phyloP scores from a whole-genome alignment of 2,888 invertebrate genomes.

The Nudaria mundana region DNA sequence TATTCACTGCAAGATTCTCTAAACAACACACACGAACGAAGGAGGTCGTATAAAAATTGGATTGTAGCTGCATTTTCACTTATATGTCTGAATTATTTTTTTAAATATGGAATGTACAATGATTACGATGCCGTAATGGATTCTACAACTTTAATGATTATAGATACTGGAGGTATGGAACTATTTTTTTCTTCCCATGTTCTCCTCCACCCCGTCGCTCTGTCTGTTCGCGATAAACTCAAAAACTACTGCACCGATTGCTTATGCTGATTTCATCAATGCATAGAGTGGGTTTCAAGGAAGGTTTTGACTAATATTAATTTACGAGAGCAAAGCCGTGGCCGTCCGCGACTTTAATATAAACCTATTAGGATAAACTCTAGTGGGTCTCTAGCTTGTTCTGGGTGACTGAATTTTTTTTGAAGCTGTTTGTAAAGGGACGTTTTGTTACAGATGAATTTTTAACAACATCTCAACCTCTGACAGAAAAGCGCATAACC shows the following conservation, averaged over 20 bases:
- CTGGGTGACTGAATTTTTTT: no score
- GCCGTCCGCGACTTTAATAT: no score
- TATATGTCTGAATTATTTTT: constrained; percentile 1
- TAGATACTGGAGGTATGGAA: constrained; percentile 3
- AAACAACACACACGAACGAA: constrained; percentile 8
- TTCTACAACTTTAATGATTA: neutral
- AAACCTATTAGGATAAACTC: no score
- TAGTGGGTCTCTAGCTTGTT: no score
- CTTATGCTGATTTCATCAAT: no score
- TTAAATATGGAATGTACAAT: constrained; percentile 2
- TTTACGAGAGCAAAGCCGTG: no score
- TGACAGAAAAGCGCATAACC: neutral
- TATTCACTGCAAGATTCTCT: constrained; percentile 29
- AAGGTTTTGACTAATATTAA: no score
- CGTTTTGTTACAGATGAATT: constrained; percentile 2
- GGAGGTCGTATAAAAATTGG: constrained; percentile 4
- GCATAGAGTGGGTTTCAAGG: no score
- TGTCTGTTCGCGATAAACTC: no score
- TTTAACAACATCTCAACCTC: neutral
- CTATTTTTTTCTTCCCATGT: neutral
- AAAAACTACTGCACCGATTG: no score
- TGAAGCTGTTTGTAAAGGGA: no score
- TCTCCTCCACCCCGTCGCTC: no score
- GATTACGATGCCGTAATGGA: neutral
- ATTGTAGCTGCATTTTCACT: neutral